Conservation (phyloP, 2,797 vertebrate species). For the Sebastes nivosus region DNA sequence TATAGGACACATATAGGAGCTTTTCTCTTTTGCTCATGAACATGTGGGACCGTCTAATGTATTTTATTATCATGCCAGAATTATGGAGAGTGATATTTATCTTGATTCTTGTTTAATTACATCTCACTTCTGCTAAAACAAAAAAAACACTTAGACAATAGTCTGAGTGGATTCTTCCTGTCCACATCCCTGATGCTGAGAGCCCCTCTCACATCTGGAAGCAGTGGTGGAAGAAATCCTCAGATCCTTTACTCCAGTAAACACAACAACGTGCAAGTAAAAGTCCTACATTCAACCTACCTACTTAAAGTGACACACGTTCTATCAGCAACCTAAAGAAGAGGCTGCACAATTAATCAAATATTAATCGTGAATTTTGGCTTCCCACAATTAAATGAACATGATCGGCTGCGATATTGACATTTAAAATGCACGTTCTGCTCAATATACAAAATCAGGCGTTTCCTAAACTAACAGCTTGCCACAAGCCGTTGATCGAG, state of each 20-base stretch:
- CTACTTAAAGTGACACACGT: neutral
- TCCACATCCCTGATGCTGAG: neutral
- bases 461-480: too few species aligned
- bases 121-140: neutral
- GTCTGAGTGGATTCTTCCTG: neutral
- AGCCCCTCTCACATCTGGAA: neutral
- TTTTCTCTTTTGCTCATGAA: neutral
- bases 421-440: too few species aligned
- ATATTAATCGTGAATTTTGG: too few species aligned
- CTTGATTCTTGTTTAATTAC: neutral
- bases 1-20: neutral
- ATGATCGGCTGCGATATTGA: too few species aligned
- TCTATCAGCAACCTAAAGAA: neutral
- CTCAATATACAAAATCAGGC: too few species aligned
- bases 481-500: too few species aligned
- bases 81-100: neutral
- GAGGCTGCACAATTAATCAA: too few species aligned
- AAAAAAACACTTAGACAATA: neutral
- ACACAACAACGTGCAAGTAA: neutral
- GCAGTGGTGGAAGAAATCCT: neutral
- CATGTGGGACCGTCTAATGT: neutral
- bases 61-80: neutral
- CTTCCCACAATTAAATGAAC: too few species aligned
- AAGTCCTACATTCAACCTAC: neutral
- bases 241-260: neutral